Evolutionary conservation across 2,888 invertebrate genomes (phyloP), one percentile per base, ranked within the genome.

Genomic region (Ophioninae sp.): DNA sequence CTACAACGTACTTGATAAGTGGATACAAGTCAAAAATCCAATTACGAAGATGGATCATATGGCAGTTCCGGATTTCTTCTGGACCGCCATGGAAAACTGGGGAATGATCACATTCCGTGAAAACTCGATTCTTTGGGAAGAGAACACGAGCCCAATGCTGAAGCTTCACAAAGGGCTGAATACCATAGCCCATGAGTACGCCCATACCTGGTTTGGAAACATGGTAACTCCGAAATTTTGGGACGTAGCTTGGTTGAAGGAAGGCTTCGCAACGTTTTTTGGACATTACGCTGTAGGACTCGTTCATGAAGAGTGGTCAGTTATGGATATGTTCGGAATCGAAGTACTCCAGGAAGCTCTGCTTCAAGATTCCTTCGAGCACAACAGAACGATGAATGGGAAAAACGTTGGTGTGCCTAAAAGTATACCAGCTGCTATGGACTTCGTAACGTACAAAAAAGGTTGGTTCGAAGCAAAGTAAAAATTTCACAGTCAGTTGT

Each of bases 81-180:
- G 96, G 86, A 96, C 96, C 56, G 98, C 97, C 39, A 98, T 98
- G 98, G 98, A 98, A 91, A 98, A 98, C 90, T 98, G 98, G 98
- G 98, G 98, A 5, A 92, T 98, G 81, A 96, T 97, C 74, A 97
- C 97, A 1, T 97, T 96, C 93, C 95, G 95, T 10, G 90, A 91
- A 41, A 86, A 89, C 0, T 86, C 85, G 10, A 77, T 88, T 3
- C 76, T 90, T 20, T 80, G 85, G 77, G 82, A 85, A 7, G 22
- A 75, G 13, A 80, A 67, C 0, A 44, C 78, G 0, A 88, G 89
- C 0, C 87, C 89, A 17, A 86, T 86, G 0, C 69, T 20, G 20
- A 69, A 77, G 10, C 71, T 86, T 20, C 39, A 87, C 23, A 30
- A 74, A 0, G 87, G 87, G 39, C 67, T 89, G 0, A 87, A 87